Percentiles rank a stretch among this genome's conserved stretches.
These are phyloP conservation scores for Molanna angustata DNA, from an alignment of 2,888 invertebrate species.

Conservation along the genomic window DNA sequence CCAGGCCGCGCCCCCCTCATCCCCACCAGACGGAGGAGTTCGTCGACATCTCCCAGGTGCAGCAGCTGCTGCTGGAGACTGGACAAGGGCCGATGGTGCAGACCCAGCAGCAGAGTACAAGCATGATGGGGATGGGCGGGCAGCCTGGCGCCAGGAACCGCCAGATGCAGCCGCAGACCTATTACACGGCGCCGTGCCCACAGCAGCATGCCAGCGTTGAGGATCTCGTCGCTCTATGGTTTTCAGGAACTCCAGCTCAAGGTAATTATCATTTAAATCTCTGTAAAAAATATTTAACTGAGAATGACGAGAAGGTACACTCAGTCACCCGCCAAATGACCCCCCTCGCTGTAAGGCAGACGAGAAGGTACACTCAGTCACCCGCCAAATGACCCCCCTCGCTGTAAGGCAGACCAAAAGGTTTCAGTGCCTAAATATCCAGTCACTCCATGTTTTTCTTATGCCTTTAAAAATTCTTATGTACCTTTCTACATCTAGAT, in stretches of 20 bases:
- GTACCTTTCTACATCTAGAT: no score
- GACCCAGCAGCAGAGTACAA: conserved; percentile 36
- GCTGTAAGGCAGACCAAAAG: no score
- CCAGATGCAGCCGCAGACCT: conserved; percentile 32
- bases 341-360: no score
- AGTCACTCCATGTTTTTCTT: no score
- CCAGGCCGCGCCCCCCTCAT: conserved; percentile 36
- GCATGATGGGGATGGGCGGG: conserved; percentile 29
- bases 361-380: no score
- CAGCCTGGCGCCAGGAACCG: conserved; percentile 35
- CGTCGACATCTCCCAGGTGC: conserved; percentile 81
- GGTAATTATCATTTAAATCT: conserved; percentile 47
- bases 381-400: no score
- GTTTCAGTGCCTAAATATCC: no score
- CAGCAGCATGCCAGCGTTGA: conserved; percentile 63
- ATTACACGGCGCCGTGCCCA: conserved; percentile 39
- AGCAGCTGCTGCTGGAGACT: conserved; percentile 65
- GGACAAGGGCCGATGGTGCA: no score
- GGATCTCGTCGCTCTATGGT: conserved; percentile 73
- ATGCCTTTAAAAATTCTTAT: no score
- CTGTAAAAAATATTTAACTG: no score
- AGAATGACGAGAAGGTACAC: no score
- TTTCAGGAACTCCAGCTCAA: conserved; percentile 60
- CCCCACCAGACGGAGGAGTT: conserved; percentile 62
- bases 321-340: no score